A percentile compares a stretch with the other conserved stretches of the same genome.
phyloP scores from a whole-genome alignment of 30 jellyfish, hydroid and myxozoan genomes.

The Rhopilema esculentum region DNA sequence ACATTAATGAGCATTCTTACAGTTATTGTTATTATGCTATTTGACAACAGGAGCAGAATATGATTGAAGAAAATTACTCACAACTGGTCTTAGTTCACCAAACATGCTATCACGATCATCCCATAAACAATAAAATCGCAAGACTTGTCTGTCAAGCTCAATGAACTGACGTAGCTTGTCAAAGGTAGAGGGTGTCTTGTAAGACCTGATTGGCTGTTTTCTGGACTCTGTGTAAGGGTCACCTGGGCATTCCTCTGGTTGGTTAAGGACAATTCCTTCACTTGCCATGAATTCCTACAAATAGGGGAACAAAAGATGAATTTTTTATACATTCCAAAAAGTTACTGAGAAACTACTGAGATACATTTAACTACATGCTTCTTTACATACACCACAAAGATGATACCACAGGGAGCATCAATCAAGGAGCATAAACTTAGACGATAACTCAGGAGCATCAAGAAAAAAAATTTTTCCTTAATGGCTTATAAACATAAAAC shows the following conservation, averaged over 20 bases:
- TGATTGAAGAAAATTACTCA: conserved; percentile 34
- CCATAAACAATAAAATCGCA: conserved; percentile 93
- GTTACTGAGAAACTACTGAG: too few species aligned
- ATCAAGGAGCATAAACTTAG: too few species aligned
- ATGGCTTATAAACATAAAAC: too few species aligned
- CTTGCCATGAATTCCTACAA: conserved; percentile 89
- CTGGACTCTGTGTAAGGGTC: conserved; percentile 92
- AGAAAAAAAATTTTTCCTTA: too few species aligned
- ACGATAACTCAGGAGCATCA: too few species aligned
- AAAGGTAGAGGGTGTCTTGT: conserved; percentile 94
- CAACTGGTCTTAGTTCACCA: conserved; percentile 98
- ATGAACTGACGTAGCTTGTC: conserved; percentile 93
- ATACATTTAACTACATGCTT: too few species aligned
- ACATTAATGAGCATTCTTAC: too few species aligned
- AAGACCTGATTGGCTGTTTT: conserved; percentile 84
- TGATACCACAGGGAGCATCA: too few species aligned
- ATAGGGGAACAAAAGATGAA: not conserved
- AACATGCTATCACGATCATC: conserved; percentile 97
- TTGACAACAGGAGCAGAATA: too few species aligned
- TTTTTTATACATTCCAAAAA: too few species aligned
- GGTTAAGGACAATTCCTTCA: conserved; percentile 90
- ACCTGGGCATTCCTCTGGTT: conserved; percentile 59
- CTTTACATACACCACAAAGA: too few species aligned
- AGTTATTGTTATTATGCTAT: too few species aligned
- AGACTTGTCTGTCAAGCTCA: conserved; percentile 94